Conservation (phyloP, 1,140 invertebrate genomes). For the Pemphigus obesinymphae region DNA sequence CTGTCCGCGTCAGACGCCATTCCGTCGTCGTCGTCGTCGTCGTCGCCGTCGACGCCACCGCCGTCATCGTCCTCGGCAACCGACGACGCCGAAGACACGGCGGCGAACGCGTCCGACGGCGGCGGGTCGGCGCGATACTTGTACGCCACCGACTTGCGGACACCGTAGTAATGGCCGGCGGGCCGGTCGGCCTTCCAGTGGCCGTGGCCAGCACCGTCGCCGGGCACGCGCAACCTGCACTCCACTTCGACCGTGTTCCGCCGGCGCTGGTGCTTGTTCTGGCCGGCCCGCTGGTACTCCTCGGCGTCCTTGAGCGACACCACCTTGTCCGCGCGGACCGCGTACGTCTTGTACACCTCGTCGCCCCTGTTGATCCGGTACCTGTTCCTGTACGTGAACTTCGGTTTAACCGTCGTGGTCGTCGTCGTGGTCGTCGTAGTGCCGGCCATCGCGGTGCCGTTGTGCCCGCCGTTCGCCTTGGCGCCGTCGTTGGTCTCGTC, state of each 20-base stretch:
- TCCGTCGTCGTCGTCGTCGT: not conserved
- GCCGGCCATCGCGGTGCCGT: not conserved
- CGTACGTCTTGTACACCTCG: not conserved
- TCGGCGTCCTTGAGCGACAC: not conserved
- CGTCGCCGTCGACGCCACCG: too few relatives aligned
- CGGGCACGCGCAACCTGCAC: conserved; percentile 13
- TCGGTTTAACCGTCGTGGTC: not conserved
- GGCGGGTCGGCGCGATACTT: not conserved
- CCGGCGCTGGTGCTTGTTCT: not conserved
- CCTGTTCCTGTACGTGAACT: not conserved
- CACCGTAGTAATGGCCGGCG: not conserved
- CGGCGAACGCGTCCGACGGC: not conserved
- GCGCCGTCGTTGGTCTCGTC: not conserved
- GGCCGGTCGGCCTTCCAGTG: not conserved
- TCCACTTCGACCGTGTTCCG: not conserved
- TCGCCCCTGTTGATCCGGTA: not conserved
- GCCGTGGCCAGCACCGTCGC: not conserved
- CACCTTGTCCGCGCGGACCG: not conserved
- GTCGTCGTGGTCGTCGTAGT: not conserved
- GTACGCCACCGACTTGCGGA: not conserved
- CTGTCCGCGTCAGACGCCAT: not conserved
- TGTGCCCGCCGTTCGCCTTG: not conserved
- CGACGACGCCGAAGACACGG: not conserved
- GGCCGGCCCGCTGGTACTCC: not conserved
- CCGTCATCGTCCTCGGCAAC: not conserved